Evolutionary conservation across 2,797 vertebrate species (phyloP).

Genomic region (Megaceryle alcyon): DNA sequence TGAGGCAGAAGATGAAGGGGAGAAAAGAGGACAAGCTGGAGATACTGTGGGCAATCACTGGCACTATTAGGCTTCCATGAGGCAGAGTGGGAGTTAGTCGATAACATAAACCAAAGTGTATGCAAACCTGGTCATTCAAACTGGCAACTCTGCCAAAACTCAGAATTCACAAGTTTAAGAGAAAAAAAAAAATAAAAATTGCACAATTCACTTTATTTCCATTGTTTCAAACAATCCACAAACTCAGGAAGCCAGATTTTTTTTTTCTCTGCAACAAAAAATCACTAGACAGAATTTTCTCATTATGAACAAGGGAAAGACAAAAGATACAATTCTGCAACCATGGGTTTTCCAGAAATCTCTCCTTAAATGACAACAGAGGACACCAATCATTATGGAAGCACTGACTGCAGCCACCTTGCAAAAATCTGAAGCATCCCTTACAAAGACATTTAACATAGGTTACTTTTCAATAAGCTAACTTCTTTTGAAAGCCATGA

Average conservation of each 20-base stretch:
- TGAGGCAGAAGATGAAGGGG: not conserved
- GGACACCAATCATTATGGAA: not conserved
- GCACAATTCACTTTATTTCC: not conserved
- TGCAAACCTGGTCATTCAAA: not conserved
- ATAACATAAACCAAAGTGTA: not conserved
- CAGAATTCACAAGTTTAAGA: not conserved
- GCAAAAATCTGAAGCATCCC: not conserved
- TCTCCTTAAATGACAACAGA: not conserved
- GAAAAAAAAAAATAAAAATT: not conserved
- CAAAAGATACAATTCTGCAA: not conserved
- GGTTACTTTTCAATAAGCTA: not conserved
- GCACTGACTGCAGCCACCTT: not conserved
- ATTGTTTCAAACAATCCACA: not conserved
- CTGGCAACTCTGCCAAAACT: not conserved
- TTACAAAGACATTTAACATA: not conserved
- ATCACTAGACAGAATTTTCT: not conserved
- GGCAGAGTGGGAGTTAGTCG: not conserved
- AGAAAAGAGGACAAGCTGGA: not conserved
- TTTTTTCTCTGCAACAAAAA: not conserved
- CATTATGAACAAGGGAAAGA: not conserved
- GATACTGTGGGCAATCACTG: not conserved
- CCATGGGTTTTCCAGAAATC: not conserved
- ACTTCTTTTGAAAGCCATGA: not conserved
- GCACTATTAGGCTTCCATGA: not conserved
- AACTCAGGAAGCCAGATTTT: not conserved